Evolutionary conservation across 2,888 invertebrate genomes (phyloP).

Genomic region (Agrenia bidenticulata): DNA sequence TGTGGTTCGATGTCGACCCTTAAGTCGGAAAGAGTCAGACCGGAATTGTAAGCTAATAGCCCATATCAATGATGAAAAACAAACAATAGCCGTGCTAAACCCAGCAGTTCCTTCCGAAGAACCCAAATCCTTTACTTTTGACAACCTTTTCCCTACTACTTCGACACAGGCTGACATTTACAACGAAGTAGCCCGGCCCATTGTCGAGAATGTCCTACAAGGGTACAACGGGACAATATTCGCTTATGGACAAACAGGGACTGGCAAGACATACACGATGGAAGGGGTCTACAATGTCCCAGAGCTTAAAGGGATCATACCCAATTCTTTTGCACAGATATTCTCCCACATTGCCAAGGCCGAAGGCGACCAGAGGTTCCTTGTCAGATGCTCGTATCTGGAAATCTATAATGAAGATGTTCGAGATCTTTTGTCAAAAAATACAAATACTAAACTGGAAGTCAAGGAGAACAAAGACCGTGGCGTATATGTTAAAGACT

Average conservation of each 20-base stretch:
- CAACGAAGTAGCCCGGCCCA: slow-evolving; percentile 91
- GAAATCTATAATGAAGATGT: slow-evolving; percentile 99
- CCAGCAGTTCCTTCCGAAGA: slow-evolving; percentile 54
- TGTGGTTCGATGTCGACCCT: slow-evolving; percentile 89
- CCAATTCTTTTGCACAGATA: slow-evolving; percentile 98
- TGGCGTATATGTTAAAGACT: slow-evolving; percentile 96
- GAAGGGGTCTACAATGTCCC: slow-evolving; percentile 84
- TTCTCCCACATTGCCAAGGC: slow-evolving; percentile 97
- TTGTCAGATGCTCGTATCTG: slow-evolving; percentile 95
- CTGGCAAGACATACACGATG: slow-evolving; percentile 99
- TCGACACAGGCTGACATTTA: slow-evolving; percentile 92
- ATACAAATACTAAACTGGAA: slow-evolving; percentile 85
- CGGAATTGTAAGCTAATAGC: slow-evolving; percentile 61
- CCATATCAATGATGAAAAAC: slow-evolving; percentile 71
- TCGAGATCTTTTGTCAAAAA: slow-evolving; percentile 86
- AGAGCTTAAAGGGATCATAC: slow-evolving; percentile 92
- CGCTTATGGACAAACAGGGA: slow-evolving; percentile 70
- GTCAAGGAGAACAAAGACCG: slow-evolving; percentile 73
- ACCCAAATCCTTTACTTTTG: slow-evolving; percentile 89
- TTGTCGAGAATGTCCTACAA: slow-evolving; percentile 92
- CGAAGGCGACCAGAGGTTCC: slow-evolving; percentile 78
- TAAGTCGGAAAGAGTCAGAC: slow-evolving; percentile 74
- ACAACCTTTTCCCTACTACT: slow-evolving; percentile 84
- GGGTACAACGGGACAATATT: slow-evolving; percentile 94
- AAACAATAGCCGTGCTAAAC: slow-evolving; percentile 67